phyloP scores from a whole-genome alignment of 2,797 vertebrate genomes.

The Helicolenus hilgendorfi region DNA sequence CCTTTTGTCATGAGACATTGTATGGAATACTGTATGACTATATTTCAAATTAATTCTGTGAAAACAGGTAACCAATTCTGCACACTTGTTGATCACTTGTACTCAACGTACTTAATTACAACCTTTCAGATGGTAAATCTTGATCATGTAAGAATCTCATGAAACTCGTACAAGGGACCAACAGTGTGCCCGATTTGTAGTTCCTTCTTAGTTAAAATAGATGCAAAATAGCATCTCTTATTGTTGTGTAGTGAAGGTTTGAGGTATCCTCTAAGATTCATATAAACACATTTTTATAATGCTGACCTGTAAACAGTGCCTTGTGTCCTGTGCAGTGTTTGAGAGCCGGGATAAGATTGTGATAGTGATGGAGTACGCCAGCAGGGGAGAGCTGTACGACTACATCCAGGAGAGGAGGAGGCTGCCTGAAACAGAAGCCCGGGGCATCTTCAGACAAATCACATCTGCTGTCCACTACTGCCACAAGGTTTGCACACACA shows the following conservation, averaged over 20 bases:
- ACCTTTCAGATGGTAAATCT: too few relatives aligned
- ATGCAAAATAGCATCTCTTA: neutral
- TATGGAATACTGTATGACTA: too few relatives aligned
- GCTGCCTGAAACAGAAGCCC: conserved; percentile 89
- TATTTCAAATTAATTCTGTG: too few relatives aligned
- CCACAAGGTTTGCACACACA: conserved; percentile 85
- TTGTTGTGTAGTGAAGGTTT: neutral
- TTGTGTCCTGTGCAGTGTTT: conserved; percentile 85
- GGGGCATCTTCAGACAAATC: conserved; percentile 91
- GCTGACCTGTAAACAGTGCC: neutral
- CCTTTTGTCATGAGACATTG: too few relatives aligned
- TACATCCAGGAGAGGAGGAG: conserved; percentile 89
- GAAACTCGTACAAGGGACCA: neutral
- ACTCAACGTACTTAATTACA: too few relatives aligned
- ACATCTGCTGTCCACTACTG: conserved; percentile 92
- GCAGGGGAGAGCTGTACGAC: conserved; percentile 91
- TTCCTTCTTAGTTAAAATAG: neutral
- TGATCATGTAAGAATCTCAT: too few relatives aligned
- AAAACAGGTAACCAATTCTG: too few relatives aligned
- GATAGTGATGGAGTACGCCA: conserved; percentile 93
- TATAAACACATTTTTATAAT: neutral
- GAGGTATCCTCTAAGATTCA: neutral
- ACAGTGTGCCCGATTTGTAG: neutral
- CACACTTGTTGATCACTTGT: too few relatives aligned
- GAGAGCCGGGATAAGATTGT: conserved; percentile 92